Evolutionary conservation across 2,888 invertebrate genomes (phyloP), one percentile per base, ranked within the genome.

Genomic region (Drosophila greeni): DNA sequence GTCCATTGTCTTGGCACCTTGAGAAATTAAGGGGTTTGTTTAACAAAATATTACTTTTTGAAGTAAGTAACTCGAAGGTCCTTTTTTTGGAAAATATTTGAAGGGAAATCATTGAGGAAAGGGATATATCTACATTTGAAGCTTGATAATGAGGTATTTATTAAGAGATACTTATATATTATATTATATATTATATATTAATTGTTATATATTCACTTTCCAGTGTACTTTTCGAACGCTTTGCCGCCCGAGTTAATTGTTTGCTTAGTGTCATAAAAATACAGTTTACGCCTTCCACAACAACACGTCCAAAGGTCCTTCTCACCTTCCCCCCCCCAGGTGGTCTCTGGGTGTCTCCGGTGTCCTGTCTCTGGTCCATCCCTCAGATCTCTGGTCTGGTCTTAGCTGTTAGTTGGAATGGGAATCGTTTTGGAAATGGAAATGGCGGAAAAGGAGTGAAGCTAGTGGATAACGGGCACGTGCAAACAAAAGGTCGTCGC

Each of bases 201-300:
- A 18, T 5, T 5, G 5, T 1, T n/a, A 3, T 8, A 6, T 20
- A 1, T 31, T 11, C 24, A 14, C 26, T 16, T 24, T 5, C 16
- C 12, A 14, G 45, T 61, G 45, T 24, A 36, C 14, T 34, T 36
- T 43, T 31, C 57, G 24, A 48, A 66, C 42, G 66, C 60, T 67
- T 59, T 59, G 75, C 37, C 45, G 34, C 36, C 42, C 33, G 20
- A 72, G 81, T 80, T 84, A 84, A 81, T 84, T 80, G 82, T 80
- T 80, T 82, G 75, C 77, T 76, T 76, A 81, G 83, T 82, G 75
- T 72, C 81, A 80, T 73, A 75, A 84, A 84, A 82, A 80, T 76
- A 76, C 77, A 82, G 72, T 77, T 82, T 76, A 75, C 84, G 83
- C 83, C 76, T 84, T 75, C 73, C 57, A 65, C 67, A 82, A 67